Evolutionary conservation across 1,140 invertebrate genomes (phyloP).

Genomic region (Drosophila pallidifrons): DNA sequence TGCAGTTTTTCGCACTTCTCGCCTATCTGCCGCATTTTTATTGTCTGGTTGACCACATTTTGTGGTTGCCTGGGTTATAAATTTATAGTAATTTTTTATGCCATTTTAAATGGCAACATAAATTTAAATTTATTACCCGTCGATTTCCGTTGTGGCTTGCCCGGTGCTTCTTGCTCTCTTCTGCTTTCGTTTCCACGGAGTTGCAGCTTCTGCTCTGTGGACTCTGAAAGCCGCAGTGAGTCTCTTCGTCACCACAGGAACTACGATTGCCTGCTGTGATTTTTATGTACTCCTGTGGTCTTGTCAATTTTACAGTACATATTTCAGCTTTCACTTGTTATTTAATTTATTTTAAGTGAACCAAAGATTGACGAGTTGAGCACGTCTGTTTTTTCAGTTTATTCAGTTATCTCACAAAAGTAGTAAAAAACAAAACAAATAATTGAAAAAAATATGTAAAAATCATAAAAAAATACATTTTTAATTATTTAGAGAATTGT

Average conservation of each 20-base stretch:
- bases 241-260: constrained; percentile 2
- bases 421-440: too few relatives aligned
- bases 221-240: constrained; percentile 7
- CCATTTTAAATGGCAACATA: constrained; percentile 69
- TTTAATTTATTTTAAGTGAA: constrained; percentile 2
- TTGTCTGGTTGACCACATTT: constrained; percentile 72
- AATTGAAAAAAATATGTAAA: too few relatives aligned
- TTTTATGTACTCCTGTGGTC: constrained; percentile 33
- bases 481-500: too few relatives aligned
- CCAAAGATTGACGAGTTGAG: neutral
- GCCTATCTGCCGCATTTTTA: constrained; percentile 58
- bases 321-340: neutral
- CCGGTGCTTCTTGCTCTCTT: constrained; percentile 7
- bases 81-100: constrained; percentile 73
- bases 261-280: constrained; percentile 18
- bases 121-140: constrained; percentile 80
- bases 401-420: too few relatives aligned
- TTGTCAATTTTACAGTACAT: constrained; percentile 12
- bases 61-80: constrained; percentile 71
- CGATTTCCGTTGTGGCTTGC: constrained; percentile 58
- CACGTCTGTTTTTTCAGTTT: too few relatives aligned
- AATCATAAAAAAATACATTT: too few relatives aligned
- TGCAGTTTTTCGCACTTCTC: constrained; percentile 27
- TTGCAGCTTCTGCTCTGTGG: constrained; percentile 4
- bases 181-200: neutral